Conservation (phyloP, 2,113 vertebrate genomes). For the Danio rerio region DNA sequence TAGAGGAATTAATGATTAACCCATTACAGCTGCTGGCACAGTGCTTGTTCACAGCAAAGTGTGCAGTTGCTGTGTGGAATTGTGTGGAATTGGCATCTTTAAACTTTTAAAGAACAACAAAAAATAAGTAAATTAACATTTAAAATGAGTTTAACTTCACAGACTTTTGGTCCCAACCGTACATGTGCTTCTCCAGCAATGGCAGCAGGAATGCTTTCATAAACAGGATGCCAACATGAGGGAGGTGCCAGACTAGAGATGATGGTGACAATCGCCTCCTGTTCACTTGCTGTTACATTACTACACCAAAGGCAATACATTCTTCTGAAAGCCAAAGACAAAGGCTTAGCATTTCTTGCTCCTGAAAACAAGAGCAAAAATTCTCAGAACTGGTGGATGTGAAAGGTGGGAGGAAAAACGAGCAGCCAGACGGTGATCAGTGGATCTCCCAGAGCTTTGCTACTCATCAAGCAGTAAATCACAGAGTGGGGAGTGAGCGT, state of each 20-base stretch:
- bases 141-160: neutral
- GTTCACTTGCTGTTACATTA: constrained; percentile 7
- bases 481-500: constrained; percentile 24
- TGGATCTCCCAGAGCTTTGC: constrained; percentile 12
- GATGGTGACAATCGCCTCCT: constrained; percentile 19
- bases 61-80: neutral
- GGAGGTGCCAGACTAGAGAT: constrained; percentile 38
- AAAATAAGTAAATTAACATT: neutral
- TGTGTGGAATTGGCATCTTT: neutral
- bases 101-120: neutral
- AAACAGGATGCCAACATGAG: constrained; percentile 26
- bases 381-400: neutral
- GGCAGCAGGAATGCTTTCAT: constrained; percentile 24
- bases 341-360: neutral
- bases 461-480: constrained; percentile 35
- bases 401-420: neutral
- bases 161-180: neutral
- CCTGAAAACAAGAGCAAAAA: constrained; percentile 3
- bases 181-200: constrained; percentile 12
- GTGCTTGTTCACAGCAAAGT: neutral
- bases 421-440: neutral
- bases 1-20: constrained; percentile 49
- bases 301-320: constrained; percentile 21
- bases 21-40: constrained; percentile 16
- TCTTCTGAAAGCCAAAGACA: neutral